Conservation (phyloP, 2,113 vertebrate species). For the Spermophilus dauricus region DNA sequence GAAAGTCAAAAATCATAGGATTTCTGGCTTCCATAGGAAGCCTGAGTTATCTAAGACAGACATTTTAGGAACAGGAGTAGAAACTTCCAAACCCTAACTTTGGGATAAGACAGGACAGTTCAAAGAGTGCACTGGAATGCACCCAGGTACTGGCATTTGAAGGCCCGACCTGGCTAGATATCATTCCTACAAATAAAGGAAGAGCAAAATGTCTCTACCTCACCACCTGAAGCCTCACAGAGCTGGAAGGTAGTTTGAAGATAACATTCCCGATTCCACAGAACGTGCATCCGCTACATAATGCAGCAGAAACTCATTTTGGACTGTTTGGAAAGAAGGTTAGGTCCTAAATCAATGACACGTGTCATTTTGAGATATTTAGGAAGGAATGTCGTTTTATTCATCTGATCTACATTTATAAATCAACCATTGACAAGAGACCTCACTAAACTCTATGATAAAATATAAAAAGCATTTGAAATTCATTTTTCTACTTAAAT, state of each 20-base stretch:
- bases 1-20: neutral
- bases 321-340: neutral
- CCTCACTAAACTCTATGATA: neutral
- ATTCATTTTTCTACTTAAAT: neutral
- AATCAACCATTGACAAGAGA: neutral
- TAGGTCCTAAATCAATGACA: neutral
- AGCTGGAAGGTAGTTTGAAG: neutral
- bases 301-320: no score
- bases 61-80: neutral
- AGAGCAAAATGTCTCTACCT: neutral
- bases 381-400: neutral
- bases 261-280: neutral
- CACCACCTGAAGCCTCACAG: neutral
- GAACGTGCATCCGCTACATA: neutral
- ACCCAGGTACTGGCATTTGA: neutral
- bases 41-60: neutral
- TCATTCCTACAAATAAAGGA: neutral
- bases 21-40: neutral
- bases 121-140: neutral
- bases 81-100: neutral
- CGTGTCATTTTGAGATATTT: neutral
- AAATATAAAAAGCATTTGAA: neutral
- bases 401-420: neutral
- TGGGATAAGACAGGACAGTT: neutral
- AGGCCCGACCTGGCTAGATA: neutral